phyloP scores from a whole-genome alignment of 2,113 vertebrate species.

The Chauna torquata region DNA sequence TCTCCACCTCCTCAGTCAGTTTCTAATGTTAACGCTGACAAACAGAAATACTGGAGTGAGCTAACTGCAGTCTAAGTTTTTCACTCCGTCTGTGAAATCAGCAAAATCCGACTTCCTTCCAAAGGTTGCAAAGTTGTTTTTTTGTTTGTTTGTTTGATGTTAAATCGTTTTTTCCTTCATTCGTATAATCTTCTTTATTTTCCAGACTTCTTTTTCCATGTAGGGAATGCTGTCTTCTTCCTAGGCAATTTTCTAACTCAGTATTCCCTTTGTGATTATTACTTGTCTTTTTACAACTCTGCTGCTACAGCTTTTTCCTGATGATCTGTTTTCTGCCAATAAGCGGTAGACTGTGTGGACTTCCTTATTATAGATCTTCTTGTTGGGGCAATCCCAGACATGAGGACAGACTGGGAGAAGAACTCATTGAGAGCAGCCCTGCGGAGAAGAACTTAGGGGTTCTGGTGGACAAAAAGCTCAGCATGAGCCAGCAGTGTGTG shows the following conservation, averaged over 20 bases:
- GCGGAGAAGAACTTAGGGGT: too few species aligned
- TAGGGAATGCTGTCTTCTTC: background rate
- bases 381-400: too few species aligned
- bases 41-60: conserved; percentile 28
- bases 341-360: background rate
- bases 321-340: background rate
- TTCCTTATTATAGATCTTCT: background rate
- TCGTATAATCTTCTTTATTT: background rate
- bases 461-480: too few species aligned
- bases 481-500: too few species aligned
- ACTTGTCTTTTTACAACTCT: background rate
- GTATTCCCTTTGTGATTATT: background rate
- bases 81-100: background rate
- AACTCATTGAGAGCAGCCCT: too few species aligned
- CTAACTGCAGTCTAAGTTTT: background rate
- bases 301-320: background rate
- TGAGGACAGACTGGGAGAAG: too few species aligned
- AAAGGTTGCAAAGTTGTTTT: background rate
- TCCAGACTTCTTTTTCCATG: background rate
- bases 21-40: conserved; percentile 31
- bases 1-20: conserved; percentile 32
- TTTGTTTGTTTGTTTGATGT: background rate
- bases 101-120: background rate
- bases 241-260: background rate
- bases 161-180: background rate